phyloP scores from a whole-genome alignment of 2,797 vertebrate genomes.

The Yasuhikotakia modesta region DNA sequence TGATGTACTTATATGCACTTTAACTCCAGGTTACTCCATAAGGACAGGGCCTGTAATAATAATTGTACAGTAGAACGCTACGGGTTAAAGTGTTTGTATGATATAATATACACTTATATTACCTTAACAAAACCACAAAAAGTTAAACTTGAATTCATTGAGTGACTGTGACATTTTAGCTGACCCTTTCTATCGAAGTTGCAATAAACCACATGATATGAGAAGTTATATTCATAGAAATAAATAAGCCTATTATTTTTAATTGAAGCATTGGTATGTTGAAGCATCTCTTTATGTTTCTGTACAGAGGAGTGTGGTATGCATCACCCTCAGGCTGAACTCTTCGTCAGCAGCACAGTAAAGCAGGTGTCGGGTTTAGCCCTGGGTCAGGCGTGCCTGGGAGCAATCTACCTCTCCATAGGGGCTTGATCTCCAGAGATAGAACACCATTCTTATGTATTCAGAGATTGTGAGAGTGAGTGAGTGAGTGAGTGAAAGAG shows the following conservation, averaged over 20 bases:
- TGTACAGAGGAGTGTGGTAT: conserved; percentile 47
- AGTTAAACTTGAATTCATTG: too few species aligned
- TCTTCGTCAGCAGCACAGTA: conserved; percentile 55
- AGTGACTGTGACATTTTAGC: not conserved
- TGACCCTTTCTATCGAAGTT: not conserved
- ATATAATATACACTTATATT: too few species aligned
- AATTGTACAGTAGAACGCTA: too few species aligned
- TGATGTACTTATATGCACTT: too few species aligned
- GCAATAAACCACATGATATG: not conserved
- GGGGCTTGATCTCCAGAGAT: conserved; percentile 50
- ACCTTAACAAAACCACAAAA: too few species aligned
- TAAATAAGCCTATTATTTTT: too few species aligned
- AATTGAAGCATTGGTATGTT: not conserved
- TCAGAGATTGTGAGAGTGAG: conserved; percentile 47
- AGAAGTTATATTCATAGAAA: too few species aligned
- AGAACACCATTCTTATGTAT: conserved; percentile 51
- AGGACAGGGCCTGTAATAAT: too few species aligned
- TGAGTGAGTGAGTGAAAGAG: conserved; percentile 16
- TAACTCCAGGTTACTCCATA: too few species aligned
- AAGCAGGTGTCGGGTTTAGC: conserved; percentile 66
- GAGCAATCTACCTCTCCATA: conserved; percentile 59
- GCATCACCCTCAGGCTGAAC: conserved; percentile 60
- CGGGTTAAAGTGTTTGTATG: too few species aligned
- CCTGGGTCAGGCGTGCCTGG: conserved; percentile 58
- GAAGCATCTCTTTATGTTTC: conserved; percentile 9